Base-by-base conservation (phyloP, 30 jellyfish, hydroid and myxozoan genomes). In the Chironex yamaguchii region DNA sequence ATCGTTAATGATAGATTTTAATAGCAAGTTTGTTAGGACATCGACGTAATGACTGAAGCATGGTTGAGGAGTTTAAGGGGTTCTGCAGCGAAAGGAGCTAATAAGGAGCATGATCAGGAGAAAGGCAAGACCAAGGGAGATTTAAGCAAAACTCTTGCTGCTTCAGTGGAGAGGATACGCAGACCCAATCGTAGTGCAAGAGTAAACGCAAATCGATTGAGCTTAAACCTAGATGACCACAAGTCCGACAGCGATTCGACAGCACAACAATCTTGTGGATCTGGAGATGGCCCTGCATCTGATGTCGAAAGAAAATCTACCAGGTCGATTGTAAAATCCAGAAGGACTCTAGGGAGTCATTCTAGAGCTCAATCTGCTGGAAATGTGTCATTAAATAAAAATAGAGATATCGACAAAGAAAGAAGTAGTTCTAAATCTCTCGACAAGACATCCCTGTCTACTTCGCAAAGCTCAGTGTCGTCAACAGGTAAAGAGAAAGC, bases 1-100 rank as follows among this genome's bases (percentile, higher is more conserved):
- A n/a, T n/a, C n/a, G n/a, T n/a, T n/a, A n/a, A n/a, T n/a, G n/a
- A n/a, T n/a, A n/a, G n/a, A n/a, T n/a, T n/a, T n/a, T n/a, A n/a
- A n/a, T n/a, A n/a, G n/a, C n/a, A n/a, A n/a, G n/a, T n/a, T n/a
- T n/a, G n/a, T n/a, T n/a, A n/a, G n/a, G n/a, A n/a, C n/a, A n/a
- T n/a, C n/a, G n/a, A n/a, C n/a, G 58, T 42, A 6, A 42, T 42
- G 58, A 17, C 58, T 42, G 58, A 42, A 9, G 58, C 58, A 6
- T 42, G 58, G 58, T 17, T 42, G 58, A 42, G 58, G 58, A 42
- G 58, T 42, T 42, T 42, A 42, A 42, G 58, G 58, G 58, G 58
- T 9, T 42, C 58, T 17, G 9, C 58, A 42, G 58, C 9, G 17
- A 17, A 17, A 42, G 58, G 58, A 6, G 17, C 58, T 42, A 17